Percentiles rank a stretch among this genome's conserved stretches.
These are phyloP conservation scores for Flabesymbios commensalis DNA, from an alignment of 2,888 invertebrate genomes.

Conservation along the genomic window DNA sequence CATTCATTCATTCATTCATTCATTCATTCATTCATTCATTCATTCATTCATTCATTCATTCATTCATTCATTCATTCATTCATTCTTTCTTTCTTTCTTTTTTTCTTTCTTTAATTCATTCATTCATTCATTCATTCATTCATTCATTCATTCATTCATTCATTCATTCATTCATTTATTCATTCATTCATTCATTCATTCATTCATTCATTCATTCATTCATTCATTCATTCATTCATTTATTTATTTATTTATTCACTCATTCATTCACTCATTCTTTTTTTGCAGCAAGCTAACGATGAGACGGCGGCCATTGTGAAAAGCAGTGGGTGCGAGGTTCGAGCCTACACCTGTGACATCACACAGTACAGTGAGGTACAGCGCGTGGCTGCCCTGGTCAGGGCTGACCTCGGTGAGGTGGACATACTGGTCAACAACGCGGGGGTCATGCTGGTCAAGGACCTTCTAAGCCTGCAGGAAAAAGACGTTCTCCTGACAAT, in stretches of 20 bases:
- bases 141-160: no score
- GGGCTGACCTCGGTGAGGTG: conserved; percentile 47
- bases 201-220: background rate
- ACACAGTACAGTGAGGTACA: conserved; percentile 40
- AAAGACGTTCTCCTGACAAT: conserved; percentile 44
- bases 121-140: no score
- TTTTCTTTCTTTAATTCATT: no score
- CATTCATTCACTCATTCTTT: no score
- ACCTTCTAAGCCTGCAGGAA: conserved; percentile 30
- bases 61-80: no score
- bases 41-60: no score
- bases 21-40: no score
- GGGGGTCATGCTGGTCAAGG: conserved; percentile 37
- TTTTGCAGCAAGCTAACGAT: conserved; percentile 38
- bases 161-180: no score
- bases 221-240: background rate
- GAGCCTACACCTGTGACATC: conserved; percentile 45
- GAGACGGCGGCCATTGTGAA: conserved; percentile 40
- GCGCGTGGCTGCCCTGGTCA: conserved; percentile 43
- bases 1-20: no score
- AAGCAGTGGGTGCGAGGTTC: conserved; percentile 40
- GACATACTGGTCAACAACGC: conserved; percentile 59
- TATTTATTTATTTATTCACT: no score
- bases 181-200: background rate
- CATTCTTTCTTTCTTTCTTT: no score